Evolutionary conservation across 2,797 vertebrate genomes (phyloP), one percentile per base, ranked within the genome.

Genomic region (Rousettus madagascariensis): DNA sequence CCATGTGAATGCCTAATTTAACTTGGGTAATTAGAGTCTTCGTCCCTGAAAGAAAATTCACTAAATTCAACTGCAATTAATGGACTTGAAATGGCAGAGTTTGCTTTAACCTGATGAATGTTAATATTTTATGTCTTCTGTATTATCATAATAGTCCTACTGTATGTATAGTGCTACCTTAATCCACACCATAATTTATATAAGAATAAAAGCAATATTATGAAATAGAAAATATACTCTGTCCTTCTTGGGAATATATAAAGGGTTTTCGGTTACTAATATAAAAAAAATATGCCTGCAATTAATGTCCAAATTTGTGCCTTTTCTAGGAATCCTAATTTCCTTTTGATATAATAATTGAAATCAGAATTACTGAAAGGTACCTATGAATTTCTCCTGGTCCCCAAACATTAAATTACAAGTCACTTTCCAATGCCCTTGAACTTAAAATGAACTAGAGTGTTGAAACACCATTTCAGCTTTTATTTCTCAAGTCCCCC

Each of bases 391-490:
- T 69, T 75, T 95, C 93, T 95, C 90, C 90, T 91, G 95, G 68
- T 87, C 90, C 80, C 87, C 0, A 0, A 94, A 91, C 96, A 86
- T 74, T 95, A 94, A 96, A 95, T 92, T 96, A 89, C 80, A 94
- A 91, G 86, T 96, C 91, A 96, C 84, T 96, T 97, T 97, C 97
- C 96, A 92, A 55, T 86, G 77, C 79, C 86, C 74, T 94, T 78
- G 74, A 88, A 92, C 86, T 72, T 87, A 96, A 96, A 98, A 96
- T 84, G 89, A 97, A 93, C 71, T 95, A 94, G 59, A 94, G 95
- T 90, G 90, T 33, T 96, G 93, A 97, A 97, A 97, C 78, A 96
- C 92, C 95, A 95, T 93, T 97, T 95, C 86, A 96, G 89, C 59
- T 93, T 95, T 90, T 91, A 96, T 93, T 93, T 97, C 87, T 84